Conservation (phyloP, 1,140 invertebrate genomes). For the Bombus pyrosoma region DNA sequence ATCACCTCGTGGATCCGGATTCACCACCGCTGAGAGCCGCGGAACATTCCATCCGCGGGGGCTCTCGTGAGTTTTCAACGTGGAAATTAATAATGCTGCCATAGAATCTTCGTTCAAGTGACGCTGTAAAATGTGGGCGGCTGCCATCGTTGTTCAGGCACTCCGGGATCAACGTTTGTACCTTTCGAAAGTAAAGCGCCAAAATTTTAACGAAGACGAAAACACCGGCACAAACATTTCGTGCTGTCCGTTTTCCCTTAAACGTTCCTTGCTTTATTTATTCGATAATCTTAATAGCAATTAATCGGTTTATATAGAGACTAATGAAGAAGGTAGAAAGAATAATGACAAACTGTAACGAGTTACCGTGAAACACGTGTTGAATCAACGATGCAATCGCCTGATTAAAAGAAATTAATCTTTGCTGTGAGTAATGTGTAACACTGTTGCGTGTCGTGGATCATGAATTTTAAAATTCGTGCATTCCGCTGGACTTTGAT, state of each 20-base stretch:
- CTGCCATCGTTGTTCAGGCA: constrained; percentile 45
- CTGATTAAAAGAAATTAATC: constrained; percentile 63
- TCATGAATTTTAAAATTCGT: constrained; percentile 43
- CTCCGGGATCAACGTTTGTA: neutral
- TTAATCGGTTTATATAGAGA: constrained; percentile 35
- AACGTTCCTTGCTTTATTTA: neutral
- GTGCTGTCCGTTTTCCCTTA: no score
- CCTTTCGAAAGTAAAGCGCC: neutral
- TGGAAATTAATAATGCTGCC: constrained; percentile 70
- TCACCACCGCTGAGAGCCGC: constrained; percentile 63
- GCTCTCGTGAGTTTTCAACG: constrained; percentile 67
- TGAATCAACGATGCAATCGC: constrained; percentile 39
- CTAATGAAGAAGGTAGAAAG: constrained; percentile 35
- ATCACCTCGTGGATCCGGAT: constrained; percentile 73
- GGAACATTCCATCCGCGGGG: constrained; percentile 61
- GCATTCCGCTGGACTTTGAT: constrained; percentile 14
- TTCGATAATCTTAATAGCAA: constrained; percentile 25
- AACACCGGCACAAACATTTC: neutral
- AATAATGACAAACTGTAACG: constrained; percentile 32
- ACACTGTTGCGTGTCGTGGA: constrained; percentile 58
- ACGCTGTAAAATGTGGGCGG: constrained; percentile 64
- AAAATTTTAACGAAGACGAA: neutral
- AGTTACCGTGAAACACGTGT: constrained; percentile 33
- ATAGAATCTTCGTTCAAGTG: constrained; percentile 57
- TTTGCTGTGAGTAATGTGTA: constrained; percentile 31